Evolutionary conservation across 2,113 vertebrate species (phyloP), one percentile per base, ranked within the genome.

Genomic region (Neogobius melanostomus): DNA sequence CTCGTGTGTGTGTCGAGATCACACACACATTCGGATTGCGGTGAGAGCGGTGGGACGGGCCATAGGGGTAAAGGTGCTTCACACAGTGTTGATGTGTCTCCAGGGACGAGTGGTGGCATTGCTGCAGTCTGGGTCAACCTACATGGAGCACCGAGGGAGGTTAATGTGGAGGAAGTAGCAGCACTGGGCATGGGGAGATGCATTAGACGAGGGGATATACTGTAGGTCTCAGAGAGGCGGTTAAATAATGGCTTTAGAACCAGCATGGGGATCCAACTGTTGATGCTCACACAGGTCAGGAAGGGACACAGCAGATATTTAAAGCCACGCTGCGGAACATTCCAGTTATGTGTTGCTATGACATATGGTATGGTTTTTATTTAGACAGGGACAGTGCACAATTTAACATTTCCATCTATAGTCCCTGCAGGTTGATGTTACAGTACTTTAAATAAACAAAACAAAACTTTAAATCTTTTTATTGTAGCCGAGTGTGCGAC

Each of bases 61-160:
- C 64, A 63, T 11, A n/a, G 50, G 68, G 16, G 75, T 11, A 48
- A n/a, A 45, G 51, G 36, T 62, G 44, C 54, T 56, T 14, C 16
- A 1, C 54, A 1, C 42, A 46, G 6, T n/a, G 16, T 62, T 57
- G 17, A 9, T 64, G 48, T 49, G 67, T 63, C 62, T 46, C 54
- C 5, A 0, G n/a, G 42, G 47, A 17, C 48, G 67, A 83, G 77
- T 81, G 80, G 66, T 56, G 68, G 72, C 62, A 76, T 54, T 5
- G 6, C 71, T 67, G 81, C 63, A 60, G 7, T 50, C 60, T 74
- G 74, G 84, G 81, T 86, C 85, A 85, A 79, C 77, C 81, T 50
- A 74, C 73, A 68, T 8, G 44, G 68, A 15, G 54, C 69, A 44
- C 80, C 74, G 78, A 53, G 78, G 85, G 78, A 79, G 82, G 81